Conservation (phyloP, 2,797 vertebrate genomes). For the Hoplostethus atlanticus region DNA sequence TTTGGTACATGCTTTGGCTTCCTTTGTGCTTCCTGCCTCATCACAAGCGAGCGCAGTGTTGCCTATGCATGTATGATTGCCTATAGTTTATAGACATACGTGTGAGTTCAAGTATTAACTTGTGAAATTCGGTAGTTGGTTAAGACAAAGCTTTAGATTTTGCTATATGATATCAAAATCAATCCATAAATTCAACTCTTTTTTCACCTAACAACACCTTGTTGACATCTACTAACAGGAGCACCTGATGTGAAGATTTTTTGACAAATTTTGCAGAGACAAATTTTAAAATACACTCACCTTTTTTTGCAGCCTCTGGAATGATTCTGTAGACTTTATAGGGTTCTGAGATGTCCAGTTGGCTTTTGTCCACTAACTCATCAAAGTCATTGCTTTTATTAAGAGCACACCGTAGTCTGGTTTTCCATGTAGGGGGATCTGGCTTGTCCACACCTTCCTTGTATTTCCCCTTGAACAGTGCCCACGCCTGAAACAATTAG, state of each 20-base stretch:
- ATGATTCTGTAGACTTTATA: slow-evolving; percentile 99
- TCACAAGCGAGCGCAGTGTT: slow-evolving; percentile 71
- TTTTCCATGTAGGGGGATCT: slow-evolving; percentile 99
- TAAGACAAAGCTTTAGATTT: slow-evolving; percentile 10
- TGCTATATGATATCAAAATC: slow-evolving; percentile 7
- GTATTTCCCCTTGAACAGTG: slow-evolving; percentile 97
- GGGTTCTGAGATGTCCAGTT: slow-evolving; percentile 98
- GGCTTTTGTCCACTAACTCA: slow-evolving; percentile 94
- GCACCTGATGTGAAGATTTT: neutral
- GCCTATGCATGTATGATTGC: slow-evolving; percentile 46
- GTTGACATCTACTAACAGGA: neutral
- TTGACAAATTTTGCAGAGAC: neutral
- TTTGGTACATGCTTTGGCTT: slow-evolving; percentile 84
- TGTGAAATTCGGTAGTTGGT: slow-evolving; percentile 21
- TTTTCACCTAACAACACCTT: neutral
- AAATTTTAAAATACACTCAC: slow-evolving; percentile 71
- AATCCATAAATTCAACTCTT: neutral
- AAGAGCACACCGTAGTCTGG: slow-evolving; percentile 94
- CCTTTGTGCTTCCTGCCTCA: slow-evolving; percentile 88
- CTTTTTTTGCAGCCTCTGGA: slow-evolving; percentile 95
- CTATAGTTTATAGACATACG: slow-evolving; percentile 45
- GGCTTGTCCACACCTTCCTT: slow-evolving; percentile 98
- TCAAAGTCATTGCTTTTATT: slow-evolving; percentile 99
- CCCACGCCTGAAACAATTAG: slow-evolving; percentile 90
- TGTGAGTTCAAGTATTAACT: slow-evolving; percentile 5